These are phyloP conservation scores for Oscheius sp. DNA, from an alignment of 2,888 invertebrate species.

Conservation along the genomic window DNA sequence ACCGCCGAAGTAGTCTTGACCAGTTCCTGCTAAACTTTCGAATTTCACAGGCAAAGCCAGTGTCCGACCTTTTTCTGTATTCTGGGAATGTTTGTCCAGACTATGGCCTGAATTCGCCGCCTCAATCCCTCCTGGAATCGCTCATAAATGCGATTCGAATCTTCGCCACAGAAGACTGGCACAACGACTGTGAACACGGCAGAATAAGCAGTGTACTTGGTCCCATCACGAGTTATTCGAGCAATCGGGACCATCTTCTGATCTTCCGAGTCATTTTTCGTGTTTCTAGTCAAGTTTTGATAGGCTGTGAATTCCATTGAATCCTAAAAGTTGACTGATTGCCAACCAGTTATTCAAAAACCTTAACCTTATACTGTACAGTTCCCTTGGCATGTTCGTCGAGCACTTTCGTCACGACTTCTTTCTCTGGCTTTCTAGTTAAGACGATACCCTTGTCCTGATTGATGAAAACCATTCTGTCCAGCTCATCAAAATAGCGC, in stretches of 20 bases:
- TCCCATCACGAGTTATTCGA: slow-evolving; percentile 50
- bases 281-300: slow-evolving; percentile 51
- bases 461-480: slow-evolving; percentile 51
- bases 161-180: slow-evolving; percentile 48
- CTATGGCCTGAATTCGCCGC: slow-evolving; percentile 47
- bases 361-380: slow-evolving; percentile 51
- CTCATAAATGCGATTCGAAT: slow-evolving; percentile 45
- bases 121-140: slow-evolving; percentile 47
- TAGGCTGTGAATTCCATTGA: slow-evolving; percentile 43
- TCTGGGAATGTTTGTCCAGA: slow-evolving; percentile 49
- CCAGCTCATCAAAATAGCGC: slow-evolving; percentile 43
- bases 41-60: background rate
- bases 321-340: slow-evolving; percentile 35
- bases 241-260: slow-evolving; percentile 58
- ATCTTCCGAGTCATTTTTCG: slow-evolving; percentile 52
- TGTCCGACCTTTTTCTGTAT: slow-evolving; percentile 43
- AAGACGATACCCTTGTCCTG: slow-evolving; percentile 37
- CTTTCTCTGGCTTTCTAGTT: slow-evolving; percentile 37
- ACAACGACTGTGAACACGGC: slow-evolving; percentile 41
- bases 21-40: slow-evolving; percentile 40
- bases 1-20: slow-evolving; percentile 47
- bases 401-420: slow-evolving; percentile 45
- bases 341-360: background rate
- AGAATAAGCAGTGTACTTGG: slow-evolving; percentile 43
- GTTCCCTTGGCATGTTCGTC: slow-evolving; percentile 50